phyloP scores from a whole-genome alignment of 2,113 vertebrate genomes.

The Clupea harengus region DNA sequence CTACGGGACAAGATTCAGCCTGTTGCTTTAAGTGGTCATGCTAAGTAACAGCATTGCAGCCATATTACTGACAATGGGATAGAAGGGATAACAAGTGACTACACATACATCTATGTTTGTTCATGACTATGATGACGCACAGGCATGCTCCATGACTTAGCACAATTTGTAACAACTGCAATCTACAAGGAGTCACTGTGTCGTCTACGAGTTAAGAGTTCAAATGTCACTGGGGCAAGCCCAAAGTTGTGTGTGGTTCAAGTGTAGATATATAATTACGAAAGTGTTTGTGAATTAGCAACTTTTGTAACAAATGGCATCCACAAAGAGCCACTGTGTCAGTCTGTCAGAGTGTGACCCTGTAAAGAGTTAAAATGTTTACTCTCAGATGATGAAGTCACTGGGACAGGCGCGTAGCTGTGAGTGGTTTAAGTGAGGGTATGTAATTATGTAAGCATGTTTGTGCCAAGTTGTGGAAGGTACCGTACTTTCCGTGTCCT shows the following conservation, averaged over 20 bases:
- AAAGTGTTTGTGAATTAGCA: neutral
- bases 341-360: neutral
- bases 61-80: neutral
- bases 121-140: neutral
- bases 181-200: neutral
- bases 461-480: conserved; percentile 62
- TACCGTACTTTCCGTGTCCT: conserved; percentile 68
- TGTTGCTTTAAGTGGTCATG: neutral
- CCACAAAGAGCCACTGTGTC: neutral
- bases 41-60: neutral
- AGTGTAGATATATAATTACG: neutral
- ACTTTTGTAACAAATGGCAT: conserved; percentile 20
- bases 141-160: neutral
- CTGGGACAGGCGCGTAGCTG: conserved; percentile 24
- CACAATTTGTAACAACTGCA: neutral
- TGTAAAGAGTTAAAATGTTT: conserved; percentile 43
- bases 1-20: neutral
- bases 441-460: conserved; percentile 65
- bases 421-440: conserved; percentile 38
- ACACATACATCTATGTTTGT: neutral
- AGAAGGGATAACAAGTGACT: neutral
- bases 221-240: neutral
- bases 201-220: neutral
- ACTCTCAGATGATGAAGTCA: conserved; percentile 28
- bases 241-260: neutral